Conservation (phyloP, 2,888 invertebrate genomes). For the Eudasyphora cyanicolor region DNA sequence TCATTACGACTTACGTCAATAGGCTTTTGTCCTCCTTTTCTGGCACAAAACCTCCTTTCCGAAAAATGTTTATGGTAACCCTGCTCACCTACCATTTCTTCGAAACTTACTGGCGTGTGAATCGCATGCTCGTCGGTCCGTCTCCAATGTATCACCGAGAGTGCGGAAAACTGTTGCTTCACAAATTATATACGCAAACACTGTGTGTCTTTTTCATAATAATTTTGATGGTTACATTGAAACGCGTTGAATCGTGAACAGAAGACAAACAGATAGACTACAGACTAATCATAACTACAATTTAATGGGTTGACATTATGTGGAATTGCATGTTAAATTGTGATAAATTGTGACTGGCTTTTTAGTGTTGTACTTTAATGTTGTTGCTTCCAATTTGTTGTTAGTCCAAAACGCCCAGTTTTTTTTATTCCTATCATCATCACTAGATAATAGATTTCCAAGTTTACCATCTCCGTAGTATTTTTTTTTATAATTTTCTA, state of each 20-base stretch:
- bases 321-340: constrained; percentile 43
- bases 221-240: not conserved
- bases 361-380: not conserved
- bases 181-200: not conserved
- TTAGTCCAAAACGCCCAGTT: constrained; percentile 18
- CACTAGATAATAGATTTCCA: not conserved
- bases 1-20: too few species aligned
- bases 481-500: not conserved
- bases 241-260: not conserved
- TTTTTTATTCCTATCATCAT: constrained; percentile 10
- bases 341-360: constrained; percentile 24
- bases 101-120: too few species aligned
- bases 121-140: too few species aligned
- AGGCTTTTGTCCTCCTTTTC: too few species aligned
- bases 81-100: too few species aligned
- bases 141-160: too few species aligned
- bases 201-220: not conserved
- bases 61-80: too few species aligned
- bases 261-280: too few species aligned
- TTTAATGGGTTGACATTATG: not conserved
- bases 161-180: not conserved
- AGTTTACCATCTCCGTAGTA: not conserved
- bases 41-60: too few species aligned
- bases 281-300: too few species aligned
- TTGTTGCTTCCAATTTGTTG: not conserved